Evolutionary conservation across 2,888 invertebrate species (phyloP).

Genomic region (Lissocephala sabroskyi): DNA sequence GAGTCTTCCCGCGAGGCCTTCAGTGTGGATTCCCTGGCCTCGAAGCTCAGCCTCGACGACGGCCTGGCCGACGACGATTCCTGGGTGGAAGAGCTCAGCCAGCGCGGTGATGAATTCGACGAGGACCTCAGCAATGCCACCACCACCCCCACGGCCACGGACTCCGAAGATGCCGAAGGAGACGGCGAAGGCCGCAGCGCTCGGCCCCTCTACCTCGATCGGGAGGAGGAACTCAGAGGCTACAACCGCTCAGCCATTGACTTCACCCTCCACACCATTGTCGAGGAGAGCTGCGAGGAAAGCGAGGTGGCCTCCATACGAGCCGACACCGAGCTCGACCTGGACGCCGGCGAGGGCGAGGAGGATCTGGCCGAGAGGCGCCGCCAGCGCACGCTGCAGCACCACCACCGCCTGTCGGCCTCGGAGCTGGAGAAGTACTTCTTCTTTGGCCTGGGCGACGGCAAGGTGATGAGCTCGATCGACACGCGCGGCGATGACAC

Average conservation of each 20-base stretch:
- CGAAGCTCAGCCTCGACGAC: constrained; percentile 80
- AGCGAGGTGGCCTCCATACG: constrained; percentile 83
- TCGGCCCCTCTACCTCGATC: constrained; percentile 76
- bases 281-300: constrained; percentile 95
- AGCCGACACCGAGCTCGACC: constrained; percentile 46
- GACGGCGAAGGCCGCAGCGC: constrained; percentile 66
- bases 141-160: constrained; percentile 70
- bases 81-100: constrained; percentile 91
- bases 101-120: constrained; percentile 80
- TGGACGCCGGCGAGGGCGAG: constrained; percentile 36
- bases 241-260: constrained; percentile 88
- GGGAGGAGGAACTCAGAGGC: constrained; percentile 87
- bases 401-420: constrained; percentile 79
- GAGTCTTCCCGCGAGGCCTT: constrained; percentile 44
- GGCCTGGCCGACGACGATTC: constrained; percentile 92
- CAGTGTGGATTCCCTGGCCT: constrained; percentile 48
- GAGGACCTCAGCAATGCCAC: constrained; percentile 70
- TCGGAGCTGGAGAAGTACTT: constrained; percentile 93
- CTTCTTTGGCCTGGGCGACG: constrained; percentile 88
- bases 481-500: constrained; percentile 76
- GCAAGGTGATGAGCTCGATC: constrained; percentile 72
- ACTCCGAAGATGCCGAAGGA: constrained; percentile 71
- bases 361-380: constrained; percentile 68
- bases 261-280: constrained; percentile 92
- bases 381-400: constrained; percentile 66